Evolutionary conservation across 2,113 vertebrate genomes (phyloP), one percentile per base, ranked within the genome.

Genomic region (Poecilia latipinna): DNA sequence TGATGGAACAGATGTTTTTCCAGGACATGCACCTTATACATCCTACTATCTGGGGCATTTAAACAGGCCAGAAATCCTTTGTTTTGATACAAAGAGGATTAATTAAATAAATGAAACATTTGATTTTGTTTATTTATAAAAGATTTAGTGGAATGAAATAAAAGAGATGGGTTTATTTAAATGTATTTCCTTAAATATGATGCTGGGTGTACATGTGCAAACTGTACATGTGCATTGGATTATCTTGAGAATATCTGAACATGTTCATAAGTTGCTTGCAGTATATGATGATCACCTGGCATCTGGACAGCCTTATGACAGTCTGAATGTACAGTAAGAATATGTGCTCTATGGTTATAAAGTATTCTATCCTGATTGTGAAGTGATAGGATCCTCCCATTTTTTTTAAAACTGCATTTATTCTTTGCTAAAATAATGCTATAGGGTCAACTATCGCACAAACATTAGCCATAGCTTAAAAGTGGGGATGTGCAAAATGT

Each of bases 141-240:
- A 37, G 35, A 91, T 87, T 90, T 79, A 86, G 61, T 57, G 57
- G 37, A 28, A 35, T 80, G 64, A 73, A 62, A 82, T 65, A 33
- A 78, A 77, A 32, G 48, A 60, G 32, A 31, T 35, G 74, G 75
- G 89, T 89, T 83, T 78, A 89, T 83, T 79, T 26, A 31, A 62
- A 74, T 63, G 83, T 80, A 72, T 89, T 82, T 86, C 68, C 65
- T 60, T 32, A 80, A 79, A 82, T 82, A 90, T 90, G 87, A 88
- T 74, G 74, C 19, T 8, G 31, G 44, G 13, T 12, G 29, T n/a
- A 17, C 4, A 4, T 33, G 26, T n/a, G 8, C 71, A 72, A 12
- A 8, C 24, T 17, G 13, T 19, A 17, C 4, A 48, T 48, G 24
- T 65, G 28, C 33, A 28, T 61, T 74, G 75, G 19, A 24, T 39